Conservation (phyloP, 92 coral and sea anemone genomes). For the Isaurus tuberculatus region DNA sequence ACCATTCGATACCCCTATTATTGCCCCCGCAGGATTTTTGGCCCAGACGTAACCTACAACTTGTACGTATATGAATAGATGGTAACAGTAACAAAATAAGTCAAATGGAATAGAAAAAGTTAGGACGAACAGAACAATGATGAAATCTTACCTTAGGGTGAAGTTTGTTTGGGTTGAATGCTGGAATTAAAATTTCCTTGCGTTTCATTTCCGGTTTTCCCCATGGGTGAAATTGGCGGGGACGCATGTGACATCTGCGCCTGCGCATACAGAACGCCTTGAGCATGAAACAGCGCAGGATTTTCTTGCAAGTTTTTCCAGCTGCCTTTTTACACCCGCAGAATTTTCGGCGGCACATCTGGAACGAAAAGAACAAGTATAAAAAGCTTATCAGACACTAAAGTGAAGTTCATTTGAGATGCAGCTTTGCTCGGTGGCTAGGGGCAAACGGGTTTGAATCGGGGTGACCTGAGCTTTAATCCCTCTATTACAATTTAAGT, state of each 20-base stretch:
- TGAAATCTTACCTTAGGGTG: background rate
- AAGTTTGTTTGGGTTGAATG: background rate
- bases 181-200: background rate
- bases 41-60: too few relatives aligned
- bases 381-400: background rate
- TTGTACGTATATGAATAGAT: too few relatives aligned
- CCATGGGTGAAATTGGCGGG: background rate
- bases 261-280: slow-evolving; percentile 23
- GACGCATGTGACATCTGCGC: slow-evolving; percentile 20
- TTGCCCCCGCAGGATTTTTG: too few relatives aligned
- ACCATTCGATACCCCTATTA: too few relatives aligned
- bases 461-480: too few relatives aligned
- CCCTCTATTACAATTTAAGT: too few relatives aligned
- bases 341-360: slow-evolving; percentile 41
- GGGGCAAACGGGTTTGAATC: too few relatives aligned
- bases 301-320: slow-evolving; percentile 12
- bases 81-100: background rate
- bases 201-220: background rate
- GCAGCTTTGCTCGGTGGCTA: too few relatives aligned
- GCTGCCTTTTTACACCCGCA: slow-evolving; percentile 30
- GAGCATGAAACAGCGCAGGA: slow-evolving; percentile 24
- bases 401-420: background rate
- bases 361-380: background rate
- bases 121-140: background rate
- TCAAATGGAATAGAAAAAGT: too few relatives aligned